Conservation (phyloP, 2,797 vertebrate species). For the Benthosema pterotum region DNA sequence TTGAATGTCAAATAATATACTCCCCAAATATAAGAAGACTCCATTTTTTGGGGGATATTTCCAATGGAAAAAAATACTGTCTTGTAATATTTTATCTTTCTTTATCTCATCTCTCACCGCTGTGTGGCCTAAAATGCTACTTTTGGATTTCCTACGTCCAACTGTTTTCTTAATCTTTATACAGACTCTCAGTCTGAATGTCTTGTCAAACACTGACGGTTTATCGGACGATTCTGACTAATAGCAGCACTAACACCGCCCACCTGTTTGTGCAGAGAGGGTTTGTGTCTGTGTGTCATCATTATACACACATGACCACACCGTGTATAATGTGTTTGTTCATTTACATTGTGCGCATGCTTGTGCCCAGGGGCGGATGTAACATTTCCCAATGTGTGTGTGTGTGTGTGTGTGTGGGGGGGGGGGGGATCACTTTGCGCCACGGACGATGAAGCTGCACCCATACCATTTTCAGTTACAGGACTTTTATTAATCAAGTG, state of each 20-base stretch:
- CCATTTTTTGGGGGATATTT: too few relatives aligned
- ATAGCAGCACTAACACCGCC: slow-evolving; percentile 62
- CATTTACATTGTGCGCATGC: slow-evolving; percentile 9
- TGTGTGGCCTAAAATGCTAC: background rate
- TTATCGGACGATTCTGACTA: slow-evolving; percentile 70
- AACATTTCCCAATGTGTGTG: too few relatives aligned
- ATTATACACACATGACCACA: too few relatives aligned
- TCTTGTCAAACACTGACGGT: slow-evolving; percentile 62
- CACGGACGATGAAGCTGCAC: too few relatives aligned
- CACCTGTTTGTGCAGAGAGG: slow-evolving; percentile 46
- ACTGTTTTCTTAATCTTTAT: slow-evolving; percentile 11
- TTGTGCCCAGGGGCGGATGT: too few relatives aligned
- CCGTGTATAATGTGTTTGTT: slow-evolving; percentile 18
- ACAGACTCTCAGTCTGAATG: slow-evolving; percentile 69
- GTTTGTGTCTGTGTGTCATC: slow-evolving; percentile 16
- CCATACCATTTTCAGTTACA: too few relatives aligned
- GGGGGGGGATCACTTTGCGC: too few relatives aligned
- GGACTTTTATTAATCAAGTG: too few relatives aligned
- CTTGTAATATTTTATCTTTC: background rate
- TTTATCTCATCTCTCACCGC: background rate
- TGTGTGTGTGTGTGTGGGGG: too few relatives aligned
- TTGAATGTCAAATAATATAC: too few relatives aligned
- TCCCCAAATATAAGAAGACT: too few relatives aligned
- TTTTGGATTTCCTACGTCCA: slow-evolving; percentile 14
- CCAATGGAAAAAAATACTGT: too few relatives aligned